These are phyloP conservation scores for Rhamphomyia laevipes DNA, from an alignment of 2,888 invertebrate species.

Conservation along the genomic window DNA sequence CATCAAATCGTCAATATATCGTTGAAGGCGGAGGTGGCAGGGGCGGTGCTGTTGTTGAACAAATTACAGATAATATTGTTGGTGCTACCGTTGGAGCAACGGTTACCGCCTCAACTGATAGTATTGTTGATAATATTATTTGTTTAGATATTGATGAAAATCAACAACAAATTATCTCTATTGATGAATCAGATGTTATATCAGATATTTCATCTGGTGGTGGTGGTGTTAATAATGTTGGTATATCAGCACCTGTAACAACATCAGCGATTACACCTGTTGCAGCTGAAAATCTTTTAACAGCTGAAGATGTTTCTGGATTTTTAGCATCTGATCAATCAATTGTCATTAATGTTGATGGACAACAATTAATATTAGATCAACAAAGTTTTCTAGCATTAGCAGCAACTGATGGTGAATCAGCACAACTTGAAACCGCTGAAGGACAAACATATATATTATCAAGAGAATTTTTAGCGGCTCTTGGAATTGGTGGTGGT, in stretches of 20 bases:
- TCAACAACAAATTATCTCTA: not conserved
- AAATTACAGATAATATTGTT: too few relatives aligned
- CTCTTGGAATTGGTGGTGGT: slow-evolving; percentile 13
- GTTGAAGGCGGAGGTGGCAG: too few relatives aligned
- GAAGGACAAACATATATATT: slow-evolving; percentile 25
- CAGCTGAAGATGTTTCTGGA: not conserved
- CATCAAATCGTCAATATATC: too few relatives aligned
- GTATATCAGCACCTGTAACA: too few relatives aligned
- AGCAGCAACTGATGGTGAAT: slow-evolving; percentile 15
- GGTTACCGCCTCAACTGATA: not conserved
- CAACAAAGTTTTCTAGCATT: slow-evolving; percentile 11
- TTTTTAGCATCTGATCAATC: slow-evolving; percentile 2
- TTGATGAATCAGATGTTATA: not conserved
- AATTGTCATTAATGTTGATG: slow-evolving; percentile 11
- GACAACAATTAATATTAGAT: slow-evolving; percentile 8
- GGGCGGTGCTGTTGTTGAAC: too few relatives aligned
- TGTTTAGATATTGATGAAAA: not conserved
- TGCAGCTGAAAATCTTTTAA: not conserved
- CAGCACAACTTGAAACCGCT: slow-evolving; percentile 24
- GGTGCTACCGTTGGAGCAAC: too few relatives aligned
- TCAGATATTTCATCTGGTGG: not conserved
- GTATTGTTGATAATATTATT: not conserved
- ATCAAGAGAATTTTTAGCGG: slow-evolving; percentile 22
- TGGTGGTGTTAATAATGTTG: not conserved
- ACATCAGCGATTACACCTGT: too few relatives aligned